A percentile compares a stretch with the other conserved stretches of the same genome.
Conservation (phyloP, 2,797 vertebrate species). For the Masticophis lateralis region DNA sequence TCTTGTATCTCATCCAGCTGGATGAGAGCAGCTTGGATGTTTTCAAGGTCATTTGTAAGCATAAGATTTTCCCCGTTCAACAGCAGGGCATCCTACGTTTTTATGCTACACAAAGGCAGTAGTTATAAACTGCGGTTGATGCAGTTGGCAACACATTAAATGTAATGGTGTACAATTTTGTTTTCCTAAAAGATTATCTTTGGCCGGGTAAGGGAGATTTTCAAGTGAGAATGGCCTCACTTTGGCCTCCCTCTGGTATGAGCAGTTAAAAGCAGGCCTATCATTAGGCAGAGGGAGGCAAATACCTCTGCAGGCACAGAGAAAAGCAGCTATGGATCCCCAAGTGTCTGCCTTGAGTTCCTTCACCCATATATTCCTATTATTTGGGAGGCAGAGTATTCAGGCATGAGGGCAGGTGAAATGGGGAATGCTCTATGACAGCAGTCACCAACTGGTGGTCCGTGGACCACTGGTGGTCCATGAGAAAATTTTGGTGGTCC, state of each 20-base stretch:
- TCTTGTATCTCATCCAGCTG: not conserved
- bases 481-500: no score
- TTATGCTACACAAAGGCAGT: not conserved
- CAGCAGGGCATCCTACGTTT: slow-evolving; percentile 20
- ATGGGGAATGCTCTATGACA: not conserved
- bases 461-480: no score
- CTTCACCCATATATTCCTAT: not conserved
- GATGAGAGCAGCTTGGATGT: not conserved
- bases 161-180: not conserved
- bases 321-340: not conserved
- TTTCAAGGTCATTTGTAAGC: slow-evolving; percentile 30
- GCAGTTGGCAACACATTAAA: not conserved
- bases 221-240: not conserved
- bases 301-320: not conserved
- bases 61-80: slow-evolving; percentile 4
- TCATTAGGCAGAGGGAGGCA: not conserved
- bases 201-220: not conserved
- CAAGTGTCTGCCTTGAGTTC: not conserved
- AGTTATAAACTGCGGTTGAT: not conserved
- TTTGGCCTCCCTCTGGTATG: not conserved
- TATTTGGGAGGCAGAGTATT: not conserved
- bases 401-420: not conserved
- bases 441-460: no score
- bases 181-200: slow-evolving; percentile 4
- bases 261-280: not conserved